A percentile compares a stretch with the other conserved stretches of the same genome.
Conservation (phyloP, 2,113 vertebrate genomes). For the Percina caprodes region DNA sequence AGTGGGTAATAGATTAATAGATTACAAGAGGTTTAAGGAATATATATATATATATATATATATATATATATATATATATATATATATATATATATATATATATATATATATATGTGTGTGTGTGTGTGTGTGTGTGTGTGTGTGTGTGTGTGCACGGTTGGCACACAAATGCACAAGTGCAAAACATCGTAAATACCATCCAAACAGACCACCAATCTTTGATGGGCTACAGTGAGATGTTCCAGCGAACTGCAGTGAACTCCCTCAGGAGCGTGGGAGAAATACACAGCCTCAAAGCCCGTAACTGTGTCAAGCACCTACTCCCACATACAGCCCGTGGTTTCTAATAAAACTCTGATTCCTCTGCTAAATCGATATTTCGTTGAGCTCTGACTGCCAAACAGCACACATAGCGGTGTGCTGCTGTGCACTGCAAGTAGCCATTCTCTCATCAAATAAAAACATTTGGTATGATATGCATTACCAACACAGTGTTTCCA, state of each 20-base stretch:
- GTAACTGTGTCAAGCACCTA: slow-evolving; percentile 71
- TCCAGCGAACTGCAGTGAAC: slow-evolving; percentile 48
- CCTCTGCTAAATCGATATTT: slow-evolving; percentile 65
- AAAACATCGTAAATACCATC: slow-evolving; percentile 10
- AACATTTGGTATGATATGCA: background rate
- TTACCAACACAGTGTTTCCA: background rate
- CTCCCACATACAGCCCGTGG: slow-evolving; percentile 71
- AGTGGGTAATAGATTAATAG: background rate
- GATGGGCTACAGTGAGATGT: slow-evolving; percentile 50
- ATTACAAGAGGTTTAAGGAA: background rate
- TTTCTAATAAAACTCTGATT: slow-evolving; percentile 59
- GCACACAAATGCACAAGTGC: slow-evolving; percentile 20
- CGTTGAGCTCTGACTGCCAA: slow-evolving; percentile 24
- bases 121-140: too few species aligned
- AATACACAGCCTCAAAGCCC: slow-evolving; percentile 60
- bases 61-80: too few species aligned
- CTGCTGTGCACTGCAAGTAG: slow-evolving; percentile 4
- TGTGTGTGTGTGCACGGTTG: too few species aligned
- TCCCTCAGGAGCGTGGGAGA: slow-evolving; percentile 77
- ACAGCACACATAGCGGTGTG: slow-evolving; percentile 4
- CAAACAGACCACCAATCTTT: slow-evolving; percentile 29
- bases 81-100: too few species aligned
- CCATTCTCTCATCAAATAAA: background rate
- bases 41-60: background rate
- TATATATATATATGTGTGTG: too few species aligned